Evolutionary conservation across 2,888 invertebrate genomes (phyloP), one percentile per base, ranked within the genome.

Genomic region (Ennomos fuscantarius): DNA sequence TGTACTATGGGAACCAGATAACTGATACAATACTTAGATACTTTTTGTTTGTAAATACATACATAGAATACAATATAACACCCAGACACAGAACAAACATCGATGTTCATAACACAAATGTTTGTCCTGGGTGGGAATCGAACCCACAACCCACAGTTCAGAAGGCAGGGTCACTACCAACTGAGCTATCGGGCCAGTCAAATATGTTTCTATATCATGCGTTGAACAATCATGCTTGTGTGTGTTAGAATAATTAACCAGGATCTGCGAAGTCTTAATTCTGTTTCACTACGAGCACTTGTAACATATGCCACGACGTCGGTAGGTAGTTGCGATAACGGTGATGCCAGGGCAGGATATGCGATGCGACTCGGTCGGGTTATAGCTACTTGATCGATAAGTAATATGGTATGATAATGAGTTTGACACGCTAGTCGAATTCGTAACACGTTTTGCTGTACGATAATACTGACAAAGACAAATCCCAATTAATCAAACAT

Each of bases 291-390:
- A 32, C n/a, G 15, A 12, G 41, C 12, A 81, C 79, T 82, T 80
- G 81, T 82, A 82, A 85, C 82, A 82, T 80, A 78, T 77, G 74
- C 67, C 74, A 69, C 69, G 72, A 68, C 65, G 70, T 71, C 45
- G 34, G 55, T 53, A 78, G 80, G 76, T 77, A 72, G 73, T 69
- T 71, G 68, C 73, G 69, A 73, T 74, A 73, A 72, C 71, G 69
- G 71, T 66, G 51, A 55, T 41, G 54, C 63, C 51, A 50, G 48
- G 62, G 60, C 60, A 58, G 62, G 54, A 65, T 56, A 52, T 62
- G 60, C 63, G 66, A 49, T 62, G 64, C 64, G 60, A 72, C 72
- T 70, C 54, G 55, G 76, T 62, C 61, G 75, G 67, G 68, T 74
- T 70, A 70, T 52, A 58, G 48, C 49, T 65, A 70, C 66, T 68